Conservation (phyloP, 1,140 invertebrate species). For the Camponotus pennsylvanicus region DNA sequence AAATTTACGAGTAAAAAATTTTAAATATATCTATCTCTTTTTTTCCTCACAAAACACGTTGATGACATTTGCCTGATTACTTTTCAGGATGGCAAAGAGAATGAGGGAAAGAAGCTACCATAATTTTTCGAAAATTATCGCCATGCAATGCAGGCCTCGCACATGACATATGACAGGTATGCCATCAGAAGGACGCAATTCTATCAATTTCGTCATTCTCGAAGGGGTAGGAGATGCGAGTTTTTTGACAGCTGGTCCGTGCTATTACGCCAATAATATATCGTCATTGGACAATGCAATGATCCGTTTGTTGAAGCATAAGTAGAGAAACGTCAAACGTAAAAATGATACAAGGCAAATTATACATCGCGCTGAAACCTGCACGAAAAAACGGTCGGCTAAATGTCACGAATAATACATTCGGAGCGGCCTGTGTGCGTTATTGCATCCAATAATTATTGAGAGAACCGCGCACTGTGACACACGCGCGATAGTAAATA, state of each 20-base stretch:
- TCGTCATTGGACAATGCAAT: constrained; percentile 9
- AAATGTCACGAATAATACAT: constrained; percentile 6
- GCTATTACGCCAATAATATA: constrained; percentile 64
- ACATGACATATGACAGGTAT: constrained; percentile 31
- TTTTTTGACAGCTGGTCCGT: constrained; percentile 55
- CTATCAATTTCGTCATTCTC: constrained; percentile 57
- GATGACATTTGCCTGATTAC: constrained; percentile 41
- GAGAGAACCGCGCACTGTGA: background rate
- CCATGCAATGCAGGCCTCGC: constrained; percentile 27
- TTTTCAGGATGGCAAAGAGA: constrained; percentile 26
- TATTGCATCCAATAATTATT: constrained; percentile 43
- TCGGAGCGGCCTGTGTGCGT: background rate
- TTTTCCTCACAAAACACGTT: background rate
- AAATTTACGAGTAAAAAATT: background rate
- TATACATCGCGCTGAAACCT: constrained; percentile 27
- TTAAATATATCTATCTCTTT: background rate
- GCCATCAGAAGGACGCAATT: constrained; percentile 38
- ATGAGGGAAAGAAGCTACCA: background rate
- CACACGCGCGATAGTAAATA: constrained; percentile 25
- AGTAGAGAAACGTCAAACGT: constrained; percentile 28
- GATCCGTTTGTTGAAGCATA: constrained; percentile 27
- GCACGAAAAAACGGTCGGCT: background rate
- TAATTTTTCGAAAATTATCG: constrained; percentile 45
- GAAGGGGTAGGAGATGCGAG: constrained; percentile 3
- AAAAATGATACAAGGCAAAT: constrained; percentile 42